Base-by-base conservation (phyloP, 2,888 invertebrate genomes). In the Nomada hirtipes region DNA sequence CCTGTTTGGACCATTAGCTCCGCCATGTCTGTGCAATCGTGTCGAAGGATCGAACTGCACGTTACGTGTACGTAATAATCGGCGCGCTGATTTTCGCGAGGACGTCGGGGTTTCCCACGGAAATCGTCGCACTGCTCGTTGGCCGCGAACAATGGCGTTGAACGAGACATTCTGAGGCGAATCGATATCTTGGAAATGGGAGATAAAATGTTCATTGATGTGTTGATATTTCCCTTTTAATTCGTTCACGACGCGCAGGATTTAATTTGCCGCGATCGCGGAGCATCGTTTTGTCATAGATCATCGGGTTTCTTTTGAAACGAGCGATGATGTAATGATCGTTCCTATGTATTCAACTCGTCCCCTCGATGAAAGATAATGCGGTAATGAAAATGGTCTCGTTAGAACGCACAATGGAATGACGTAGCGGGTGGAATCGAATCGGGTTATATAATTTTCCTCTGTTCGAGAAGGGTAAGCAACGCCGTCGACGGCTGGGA, bases 1-100 rank as follows among this genome's bases (percentile, higher is more conserved):
- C 86, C 88, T 86, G 86, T 87, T 79, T 82, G 85, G 84, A 74
- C 88, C 88, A 89, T 88, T 88, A 86, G 83, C 79, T 68, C 23
- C 82, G 83, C 81, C 82, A 81, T 81, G 73, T 70, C 76, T 73
- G 82, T 55, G 75, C 76, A 87, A 88, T 88, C 89, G 83, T 77
- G 61, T 23, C 76, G 68, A 84, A 84, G 78, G 77, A 89, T 87
- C 88, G 76, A 76, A 74, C 79, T 1, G 36, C 61, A 79, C 78
- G 4, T 20, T n/a, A 29, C 29, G 29, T 9, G 53, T 20, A 13
- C 59, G 84, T 87, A 89, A 89, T 83, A 84, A 78, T 86, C 88
- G 85, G 85, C 88, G 85, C 79, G 85, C 84, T 81, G 65, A 73
- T 84, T 89, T 87, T 69, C 80, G 77, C 72, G 82, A 77, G 79